Percentiles rank a stretch among this genome's conserved stretches.
Evolutionary conservation across 2,113 vertebrate species (phyloP).

Genomic region (Ovibos moschatus): DNA sequence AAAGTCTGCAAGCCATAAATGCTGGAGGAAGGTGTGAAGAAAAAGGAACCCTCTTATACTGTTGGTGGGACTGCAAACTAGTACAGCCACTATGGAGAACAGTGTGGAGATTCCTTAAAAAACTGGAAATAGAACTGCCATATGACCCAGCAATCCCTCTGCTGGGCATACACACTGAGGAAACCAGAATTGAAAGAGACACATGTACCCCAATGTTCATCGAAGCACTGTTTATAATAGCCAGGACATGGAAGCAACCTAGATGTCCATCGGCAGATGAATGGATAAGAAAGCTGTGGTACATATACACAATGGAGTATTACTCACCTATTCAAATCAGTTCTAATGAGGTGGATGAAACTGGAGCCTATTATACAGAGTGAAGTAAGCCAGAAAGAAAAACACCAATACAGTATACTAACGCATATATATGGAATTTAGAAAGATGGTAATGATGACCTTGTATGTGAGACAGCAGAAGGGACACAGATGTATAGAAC

Average conservation of each 20-base stretch:
- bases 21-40: background rate
- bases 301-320: background rate
- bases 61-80: background rate
- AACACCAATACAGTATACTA: background rate
- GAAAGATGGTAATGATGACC: background rate
- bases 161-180: rapidly evolving
- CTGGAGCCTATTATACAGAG: background rate
- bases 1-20: background rate
- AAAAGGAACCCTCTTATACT: background rate
- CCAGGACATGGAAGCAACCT: background rate
- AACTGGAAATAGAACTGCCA: background rate
- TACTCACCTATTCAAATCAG: background rate
- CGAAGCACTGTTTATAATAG: background rate
- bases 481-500: background rate
- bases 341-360: background rate
- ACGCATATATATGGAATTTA: background rate
- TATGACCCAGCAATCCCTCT: background rate
- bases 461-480: background rate
- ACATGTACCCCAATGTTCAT: background rate
- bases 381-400: background rate
- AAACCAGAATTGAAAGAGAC: background rate
- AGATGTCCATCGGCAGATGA: rapidly evolving
- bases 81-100: background rate
- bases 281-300: background rate
- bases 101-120: background rate